Conservation (phyloP, 2,888 invertebrate species). For the Selenia dentaria region DNA sequence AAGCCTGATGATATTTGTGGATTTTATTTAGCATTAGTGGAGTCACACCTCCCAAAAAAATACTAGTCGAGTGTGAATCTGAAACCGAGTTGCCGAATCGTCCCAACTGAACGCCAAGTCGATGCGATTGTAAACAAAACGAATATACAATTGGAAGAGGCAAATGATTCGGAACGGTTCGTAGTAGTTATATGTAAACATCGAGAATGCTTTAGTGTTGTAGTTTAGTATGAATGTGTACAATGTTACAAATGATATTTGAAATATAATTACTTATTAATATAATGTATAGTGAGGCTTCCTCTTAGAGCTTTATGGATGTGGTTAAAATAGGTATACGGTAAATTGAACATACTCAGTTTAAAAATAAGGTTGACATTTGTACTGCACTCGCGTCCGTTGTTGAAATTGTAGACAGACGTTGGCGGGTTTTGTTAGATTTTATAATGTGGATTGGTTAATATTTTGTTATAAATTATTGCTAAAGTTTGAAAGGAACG, state of each 20-base stretch:
- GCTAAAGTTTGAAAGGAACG: not conserved
- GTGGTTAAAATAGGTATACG: conserved; percentile 78
- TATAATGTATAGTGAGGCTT: conserved; percentile 82
- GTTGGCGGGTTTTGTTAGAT: conserved; percentile 35
- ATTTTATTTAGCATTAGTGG: not conserved
- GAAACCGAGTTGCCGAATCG: conserved; percentile 51
- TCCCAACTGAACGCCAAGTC: conserved; percentile 23
- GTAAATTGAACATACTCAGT: conserved; percentile 79
- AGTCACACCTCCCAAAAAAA: conserved; percentile 46
- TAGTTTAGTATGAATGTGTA: conserved; percentile 78
- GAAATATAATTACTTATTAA: conserved; percentile 60
- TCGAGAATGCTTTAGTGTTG: conserved; percentile 73
- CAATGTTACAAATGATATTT: conserved; percentile 74
- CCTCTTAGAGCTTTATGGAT: conserved; percentile 81
- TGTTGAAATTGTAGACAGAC: conserved; percentile 34
- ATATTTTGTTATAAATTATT: conserved; percentile 22
- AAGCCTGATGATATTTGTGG: not conserved
- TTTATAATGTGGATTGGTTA: conserved; percentile 28
- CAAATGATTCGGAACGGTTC: conserved; percentile 30
- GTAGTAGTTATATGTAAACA: conserved; percentile 55
- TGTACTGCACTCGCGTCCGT: conserved; percentile 56
- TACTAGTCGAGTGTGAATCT: conserved; percentile 80
- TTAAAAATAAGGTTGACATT: conserved; percentile 63
- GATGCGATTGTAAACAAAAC: conserved; percentile 22
- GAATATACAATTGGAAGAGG: conserved; percentile 17